Evolutionary conservation across 2,888 invertebrate species (phyloP).

Genomic region (Nymphalis urticae): DNA sequence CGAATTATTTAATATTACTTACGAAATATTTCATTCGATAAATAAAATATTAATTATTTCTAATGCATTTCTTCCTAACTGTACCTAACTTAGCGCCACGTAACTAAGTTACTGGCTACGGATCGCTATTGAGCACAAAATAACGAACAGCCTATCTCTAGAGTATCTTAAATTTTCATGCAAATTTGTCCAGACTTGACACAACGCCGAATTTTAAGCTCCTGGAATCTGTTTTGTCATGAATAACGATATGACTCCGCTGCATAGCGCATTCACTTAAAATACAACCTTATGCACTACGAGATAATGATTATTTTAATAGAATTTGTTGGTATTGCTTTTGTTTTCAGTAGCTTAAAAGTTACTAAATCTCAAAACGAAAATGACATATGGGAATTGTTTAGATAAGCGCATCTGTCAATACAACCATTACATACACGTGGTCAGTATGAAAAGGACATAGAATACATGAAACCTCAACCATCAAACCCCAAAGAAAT

Average conservation of each 20-base stretch:
- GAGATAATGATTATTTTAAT: no score
- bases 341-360: no score
- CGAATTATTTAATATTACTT: no score
- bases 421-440: no score
- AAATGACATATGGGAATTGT: no score
- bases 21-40: background rate
- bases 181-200: slow-evolving; percentile 33
- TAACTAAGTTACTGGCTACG: slow-evolving; percentile 21
- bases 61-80: background rate
- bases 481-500: no score
- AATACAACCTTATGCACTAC: no score
- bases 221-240: background rate
- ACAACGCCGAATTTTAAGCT: slow-evolving; percentile 31
- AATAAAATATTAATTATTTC: background rate
- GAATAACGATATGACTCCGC: background rate
- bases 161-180: slow-evolving; percentile 35
- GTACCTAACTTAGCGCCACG: slow-evolving; percentile 18
- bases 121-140: slow-evolving; percentile 30
- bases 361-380: no score
- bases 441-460: no score
- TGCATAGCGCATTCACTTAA: background rate
- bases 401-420: no score
- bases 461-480: no score
- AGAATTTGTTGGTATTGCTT: no score
- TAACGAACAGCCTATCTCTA: slow-evolving; percentile 29